These are phyloP conservation scores for Plotosus lineatus DNA, from an alignment of 2,113 vertebrate genomes.

Conservation along the genomic window DNA sequence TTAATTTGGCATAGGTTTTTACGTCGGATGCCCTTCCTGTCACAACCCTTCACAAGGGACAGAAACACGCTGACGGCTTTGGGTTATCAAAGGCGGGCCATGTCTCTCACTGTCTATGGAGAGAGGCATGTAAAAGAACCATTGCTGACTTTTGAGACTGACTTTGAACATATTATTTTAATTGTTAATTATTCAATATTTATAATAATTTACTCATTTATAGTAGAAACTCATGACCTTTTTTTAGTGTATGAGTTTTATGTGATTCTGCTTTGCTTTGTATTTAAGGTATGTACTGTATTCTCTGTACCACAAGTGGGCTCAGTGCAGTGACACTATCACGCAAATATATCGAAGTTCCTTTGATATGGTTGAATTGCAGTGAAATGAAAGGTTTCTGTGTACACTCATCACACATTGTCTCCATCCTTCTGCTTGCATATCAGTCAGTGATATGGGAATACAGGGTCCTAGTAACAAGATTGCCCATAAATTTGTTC, in stretches of 20 bases:
- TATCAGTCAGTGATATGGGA: conserved; percentile 12
- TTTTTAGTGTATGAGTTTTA: neutral
- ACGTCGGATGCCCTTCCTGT: no score
- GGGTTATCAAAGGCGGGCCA: no score
- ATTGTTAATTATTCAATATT: no score
- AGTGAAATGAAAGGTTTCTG: neutral
- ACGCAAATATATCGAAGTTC: neutral
- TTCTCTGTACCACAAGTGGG: neutral
- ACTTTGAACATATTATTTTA: no score
- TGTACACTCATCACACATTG: neutral
- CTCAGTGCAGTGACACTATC: neutral
- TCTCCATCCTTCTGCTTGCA: conserved; percentile 17
- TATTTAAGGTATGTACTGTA: neutral
- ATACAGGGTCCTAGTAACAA: conserved; percentile 35
- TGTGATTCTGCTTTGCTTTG: neutral
- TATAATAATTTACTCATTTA: no score
- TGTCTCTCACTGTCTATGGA: no score
- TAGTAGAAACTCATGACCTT: neutral
- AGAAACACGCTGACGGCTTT: no score
- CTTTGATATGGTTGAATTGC: neutral
- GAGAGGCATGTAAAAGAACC: no score
- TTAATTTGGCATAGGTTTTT: no score
- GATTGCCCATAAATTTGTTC: conserved; percentile 34
- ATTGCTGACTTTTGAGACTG: no score
- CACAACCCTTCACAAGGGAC: no score